A percentile compares a stretch with the other conserved stretches of the same genome.
These are phyloP conservation scores for Macrocentrus cingulum DNA, from an alignment of 1,140 invertebrate species.

Conservation along the genomic window DNA sequence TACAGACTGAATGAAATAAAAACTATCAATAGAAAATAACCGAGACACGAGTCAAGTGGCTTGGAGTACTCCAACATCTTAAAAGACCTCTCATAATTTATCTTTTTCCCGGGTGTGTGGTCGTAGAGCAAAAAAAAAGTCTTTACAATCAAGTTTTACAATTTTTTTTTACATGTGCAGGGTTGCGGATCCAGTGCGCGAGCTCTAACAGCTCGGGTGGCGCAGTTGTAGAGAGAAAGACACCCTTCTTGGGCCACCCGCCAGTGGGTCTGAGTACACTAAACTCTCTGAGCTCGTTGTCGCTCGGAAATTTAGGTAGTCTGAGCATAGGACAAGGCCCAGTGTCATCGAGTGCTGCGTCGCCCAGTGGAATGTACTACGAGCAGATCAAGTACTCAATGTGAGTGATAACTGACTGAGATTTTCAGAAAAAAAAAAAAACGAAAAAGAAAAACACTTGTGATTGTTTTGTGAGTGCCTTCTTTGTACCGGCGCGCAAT, in stretches of 20 bases:
- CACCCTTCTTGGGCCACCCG: constrained; percentile 46
- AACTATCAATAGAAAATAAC: constrained; percentile 27
- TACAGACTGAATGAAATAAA: constrained; percentile 7
- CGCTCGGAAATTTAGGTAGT: constrained; percentile 45
- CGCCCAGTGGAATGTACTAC: constrained; percentile 45
- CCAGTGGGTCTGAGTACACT: constrained; percentile 41
- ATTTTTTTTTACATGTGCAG: constrained; percentile 30
- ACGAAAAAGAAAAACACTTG: too few species aligned
- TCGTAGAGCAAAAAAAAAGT: too few species aligned
- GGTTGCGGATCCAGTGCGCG: constrained; percentile 43
- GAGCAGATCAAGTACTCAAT: constrained; percentile 53
- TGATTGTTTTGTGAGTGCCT: too few species aligned
- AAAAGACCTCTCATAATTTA: constrained; percentile 9
- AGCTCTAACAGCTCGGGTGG: constrained; percentile 45
- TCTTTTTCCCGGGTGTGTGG: too few species aligned
- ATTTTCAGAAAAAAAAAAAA: neutral
- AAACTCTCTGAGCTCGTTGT: constrained; percentile 43
- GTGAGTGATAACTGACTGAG: constrained; percentile 26
- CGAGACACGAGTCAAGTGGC: constrained; percentile 46
- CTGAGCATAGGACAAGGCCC: constrained; percentile 42
- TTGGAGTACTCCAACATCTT: constrained; percentile 37
- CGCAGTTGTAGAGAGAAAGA: constrained; percentile 49
- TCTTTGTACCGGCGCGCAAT: too few species aligned
- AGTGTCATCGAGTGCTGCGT: constrained; percentile 38
- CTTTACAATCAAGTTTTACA: neutral